Conservation (phyloP, 1,140 invertebrate genomes). For the Bombus soroeensis region DNA sequence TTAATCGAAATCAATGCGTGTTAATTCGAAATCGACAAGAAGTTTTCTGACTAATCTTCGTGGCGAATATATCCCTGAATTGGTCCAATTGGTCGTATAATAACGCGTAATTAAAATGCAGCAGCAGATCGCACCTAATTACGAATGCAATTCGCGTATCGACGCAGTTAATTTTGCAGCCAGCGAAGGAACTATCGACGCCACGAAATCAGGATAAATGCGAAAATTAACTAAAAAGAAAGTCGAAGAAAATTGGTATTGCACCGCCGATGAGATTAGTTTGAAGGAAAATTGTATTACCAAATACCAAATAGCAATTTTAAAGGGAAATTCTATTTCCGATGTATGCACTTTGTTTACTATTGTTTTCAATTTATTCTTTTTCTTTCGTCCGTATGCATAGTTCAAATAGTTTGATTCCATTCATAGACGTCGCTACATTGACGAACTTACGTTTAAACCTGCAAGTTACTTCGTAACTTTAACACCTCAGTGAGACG, state of each 20-base stretch:
- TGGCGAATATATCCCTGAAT: background rate
- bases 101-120: constrained; percentile 26
- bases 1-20: constrained; percentile 6
- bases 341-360: background rate
- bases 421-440: background rate
- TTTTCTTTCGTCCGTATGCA: background rate
- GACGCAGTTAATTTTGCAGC: background rate
- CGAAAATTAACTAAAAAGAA: background rate
- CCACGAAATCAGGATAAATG: background rate
- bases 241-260: background rate
- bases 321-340: background rate
- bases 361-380: background rate
- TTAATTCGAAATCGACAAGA: constrained; percentile 13
- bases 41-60: constrained; percentile 1
- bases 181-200: background rate
- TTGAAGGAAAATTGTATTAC: background rate
- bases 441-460: background rate
- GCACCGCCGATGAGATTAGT: background rate
- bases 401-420: background rate
- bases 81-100: background rate
- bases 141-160: background rate
- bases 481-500: background rate
- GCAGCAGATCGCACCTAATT: background rate
- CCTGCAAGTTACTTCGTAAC: background rate
- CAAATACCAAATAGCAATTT: background rate